Percentiles rank a stretch among this genome's conserved stretches.
These are phyloP conservation scores for Neodiprion lecontei DNA, from an alignment of 1,140 invertebrate species.

Conservation along the genomic window DNA sequence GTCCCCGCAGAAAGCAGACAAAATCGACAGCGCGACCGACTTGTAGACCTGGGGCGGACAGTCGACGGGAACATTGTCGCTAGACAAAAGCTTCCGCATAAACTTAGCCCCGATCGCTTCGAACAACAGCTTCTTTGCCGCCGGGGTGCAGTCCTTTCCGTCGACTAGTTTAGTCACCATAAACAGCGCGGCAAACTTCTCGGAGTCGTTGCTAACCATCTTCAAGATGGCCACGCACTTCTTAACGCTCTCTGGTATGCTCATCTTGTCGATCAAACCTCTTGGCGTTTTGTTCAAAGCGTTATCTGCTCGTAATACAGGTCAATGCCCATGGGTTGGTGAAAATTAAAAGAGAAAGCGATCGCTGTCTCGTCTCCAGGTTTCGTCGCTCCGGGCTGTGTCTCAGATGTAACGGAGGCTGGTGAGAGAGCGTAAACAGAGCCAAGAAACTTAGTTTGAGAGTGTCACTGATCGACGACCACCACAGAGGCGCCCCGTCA, in stretches of 20 bases:
- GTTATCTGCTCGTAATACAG: too few relatives aligned
- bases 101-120: slow-evolving; percentile 89
- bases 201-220: slow-evolving; percentile 81
- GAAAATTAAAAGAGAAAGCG: too few relatives aligned
- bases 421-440: too few relatives aligned
- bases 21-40: slow-evolving; percentile 84
- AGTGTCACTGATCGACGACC: too few relatives aligned
- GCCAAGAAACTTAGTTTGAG: too few relatives aligned
- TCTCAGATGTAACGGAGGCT: too few relatives aligned
- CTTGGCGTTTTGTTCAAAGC: too few relatives aligned
- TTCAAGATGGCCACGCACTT: slow-evolving; percentile 82
- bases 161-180: slow-evolving; percentile 89
- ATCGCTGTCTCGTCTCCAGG: too few relatives aligned
- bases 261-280: slow-evolving; percentile 32
- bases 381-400: too few relatives aligned
- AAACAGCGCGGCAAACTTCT: slow-evolving; percentile 90
- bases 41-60: slow-evolving; percentile 88
- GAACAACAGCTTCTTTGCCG: slow-evolving; percentile 80
- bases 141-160: slow-evolving; percentile 75
- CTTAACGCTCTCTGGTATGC: slow-evolving; percentile 77
- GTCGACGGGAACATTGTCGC: slow-evolving; percentile 77
- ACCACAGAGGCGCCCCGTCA: too few relatives aligned
- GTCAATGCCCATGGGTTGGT: too few relatives aligned
- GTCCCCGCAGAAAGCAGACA: slow-evolving; percentile 83
- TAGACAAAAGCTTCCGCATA: slow-evolving; percentile 78